Evolutionary conservation across 1,140 invertebrate genomes (phyloP), one percentile per base, ranked within the genome.

Genomic region (Aphis gossypii): DNA sequence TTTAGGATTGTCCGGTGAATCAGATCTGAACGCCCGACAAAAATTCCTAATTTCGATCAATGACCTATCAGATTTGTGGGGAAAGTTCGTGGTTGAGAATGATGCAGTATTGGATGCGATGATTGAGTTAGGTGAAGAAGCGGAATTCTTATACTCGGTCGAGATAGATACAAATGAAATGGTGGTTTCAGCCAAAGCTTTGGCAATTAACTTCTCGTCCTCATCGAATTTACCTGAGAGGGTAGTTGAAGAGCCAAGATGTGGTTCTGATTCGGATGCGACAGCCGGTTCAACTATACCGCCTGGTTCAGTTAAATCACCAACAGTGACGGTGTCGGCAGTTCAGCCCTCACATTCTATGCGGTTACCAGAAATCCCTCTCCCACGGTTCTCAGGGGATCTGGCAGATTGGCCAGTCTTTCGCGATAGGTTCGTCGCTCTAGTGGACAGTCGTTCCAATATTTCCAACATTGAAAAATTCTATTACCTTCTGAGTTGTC

Each of bases 211-310:
- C 0, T 86, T 86, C 4, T 35, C 76, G 76, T 86, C 82, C 7
- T 1, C 6, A 1, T 83, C 7, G 9, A 41, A 8, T 41, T 9
- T 23, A 3, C 0, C 35, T 2, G 82, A 9, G 14, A 2, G 1
- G 7, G 0, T 8, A 38, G 2, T 41, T 83, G 35, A 35, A 9
- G 35, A 41, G 0, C 35, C 20, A 1, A 83, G 3, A 7, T 9
- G 21, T 9, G 1, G 0, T 0, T 30, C 8, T 0, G 41, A 11
- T 2, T 11, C 41, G 1, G 82, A 46, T 0, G 41, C 23, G 4
- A 23, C n/a, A 46, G 7, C 2, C 9, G 14, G 1, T 44, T 86
- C 41, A 3, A 9, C 1, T 14, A 46, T 0, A 8, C 1, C 41
- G 0, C 0, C 41, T 11, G 7, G 8, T 9, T 83, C 82, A 2